Evolutionary conservation across 92 coral and sea anemone species (phyloP), one percentile per base, ranked within the genome.

Genomic region (Siderastrea siderea): DNA sequence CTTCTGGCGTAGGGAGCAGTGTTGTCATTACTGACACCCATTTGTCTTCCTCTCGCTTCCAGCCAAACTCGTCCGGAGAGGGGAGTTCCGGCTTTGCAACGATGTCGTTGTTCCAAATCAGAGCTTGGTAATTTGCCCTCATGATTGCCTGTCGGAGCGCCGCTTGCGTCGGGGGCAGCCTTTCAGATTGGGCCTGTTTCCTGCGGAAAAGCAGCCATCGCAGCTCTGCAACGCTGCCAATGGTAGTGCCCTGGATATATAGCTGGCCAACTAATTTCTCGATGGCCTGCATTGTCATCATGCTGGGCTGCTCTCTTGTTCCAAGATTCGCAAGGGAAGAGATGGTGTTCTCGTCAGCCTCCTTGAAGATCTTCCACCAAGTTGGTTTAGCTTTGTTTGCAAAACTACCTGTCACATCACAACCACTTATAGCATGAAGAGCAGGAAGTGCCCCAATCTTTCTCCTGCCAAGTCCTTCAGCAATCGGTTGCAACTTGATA

Each of bases 21-120:
- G 53, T 7, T 65, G 84, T 82, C 87, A 88, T 82, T 8, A 88
- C 71, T 38, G 83, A 79, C 7, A 75, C 15, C 92, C 84, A 82
- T 58, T 91, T 43, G 44, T 77, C 78, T 6, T 70, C 74, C 52
- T 91, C 71, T 50, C 67, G 43, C 71, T 84, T 75, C 82, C 92
- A 92, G 48, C 95, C 92, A 75, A 52, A 92, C 47, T 74, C 55
- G 57, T 74, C 92, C 43, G 92, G 90, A 69, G 91, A 85, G 2
- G 91, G 95, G 12, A 92, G 75, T 59, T 67, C 59, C 55, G 89
- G 90, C 55, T 84, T 73, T 1, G 84, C 45, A 7, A 79, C 83
- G 26, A 47, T 74, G 62, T 82, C 91, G 48, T 7, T 17, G 62
- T 84, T 79, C 93, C 93, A 90, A 7, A 90, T 79, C 67, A 90